Conservation (phyloP, 2,113 vertebrate species). For the Riparia riparia region DNA sequence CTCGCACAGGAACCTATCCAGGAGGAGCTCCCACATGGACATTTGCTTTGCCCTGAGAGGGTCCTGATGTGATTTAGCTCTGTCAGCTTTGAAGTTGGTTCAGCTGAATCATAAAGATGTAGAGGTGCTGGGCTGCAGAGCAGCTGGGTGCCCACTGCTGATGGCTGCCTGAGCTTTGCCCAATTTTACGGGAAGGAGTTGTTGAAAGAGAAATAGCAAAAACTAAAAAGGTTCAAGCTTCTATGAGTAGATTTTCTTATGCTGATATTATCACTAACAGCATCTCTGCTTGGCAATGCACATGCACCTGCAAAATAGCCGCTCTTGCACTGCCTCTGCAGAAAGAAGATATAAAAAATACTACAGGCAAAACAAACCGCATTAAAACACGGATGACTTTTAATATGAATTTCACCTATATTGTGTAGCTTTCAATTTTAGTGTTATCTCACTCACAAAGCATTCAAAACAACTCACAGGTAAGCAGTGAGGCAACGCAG, state of each 20-base stretch:
- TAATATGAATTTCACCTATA: conserved; percentile 1
- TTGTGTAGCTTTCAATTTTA: conserved; percentile 63
- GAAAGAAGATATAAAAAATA: neutral
- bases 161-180: rapidly evolving
- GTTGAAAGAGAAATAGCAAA: neutral
- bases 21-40: neutral
- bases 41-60: neutral
- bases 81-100: neutral
- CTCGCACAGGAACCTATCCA: neutral
- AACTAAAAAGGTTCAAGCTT: neutral
- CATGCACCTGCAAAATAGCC: neutral
- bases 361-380: conserved; percentile 19
- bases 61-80: neutral
- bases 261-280: conserved; percentile 11
- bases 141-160: neutral
- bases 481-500: neutral
- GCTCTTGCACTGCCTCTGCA: neutral
- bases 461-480: conserved; percentile 51
- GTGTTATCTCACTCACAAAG: conserved; percentile 26
- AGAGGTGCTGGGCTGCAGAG: neutral
- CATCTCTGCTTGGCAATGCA: neutral
- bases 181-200: neutral
- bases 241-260: neutral
- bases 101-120: neutral
- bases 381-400: conserved; percentile 8